Conservation (phyloP, 2,113 vertebrate genomes). For the pig (Sus scrofa) region T2T-Sscrofa CM000815.6:96700001-96700500, state of each 20-base stretch:
- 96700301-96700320: not conserved
- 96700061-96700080: not conserved
- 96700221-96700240: not conserved
- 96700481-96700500: not conserved
- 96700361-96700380: not conserved
- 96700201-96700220: not conserved
- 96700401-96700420: not conserved
- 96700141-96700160: not conserved
- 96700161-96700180: not conserved
- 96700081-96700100: not conserved
- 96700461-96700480: not conserved
- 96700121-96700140: not conserved
- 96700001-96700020: conserved; percentile 74
- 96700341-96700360: not conserved
- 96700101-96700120: not conserved
- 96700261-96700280: not conserved
- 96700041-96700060: conserved; percentile 66
- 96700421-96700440: not conserved
- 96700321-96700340: not conserved
- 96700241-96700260: not conserved
- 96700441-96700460: not conserved
- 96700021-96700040: conserved; percentile 74
- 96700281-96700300: not conserved
- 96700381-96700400: not conserved
- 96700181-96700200: not conserved